phyloP scores from a whole-genome alignment of 35 echinoderm and acorn worm species.

The Diadema setosum region DNA sequence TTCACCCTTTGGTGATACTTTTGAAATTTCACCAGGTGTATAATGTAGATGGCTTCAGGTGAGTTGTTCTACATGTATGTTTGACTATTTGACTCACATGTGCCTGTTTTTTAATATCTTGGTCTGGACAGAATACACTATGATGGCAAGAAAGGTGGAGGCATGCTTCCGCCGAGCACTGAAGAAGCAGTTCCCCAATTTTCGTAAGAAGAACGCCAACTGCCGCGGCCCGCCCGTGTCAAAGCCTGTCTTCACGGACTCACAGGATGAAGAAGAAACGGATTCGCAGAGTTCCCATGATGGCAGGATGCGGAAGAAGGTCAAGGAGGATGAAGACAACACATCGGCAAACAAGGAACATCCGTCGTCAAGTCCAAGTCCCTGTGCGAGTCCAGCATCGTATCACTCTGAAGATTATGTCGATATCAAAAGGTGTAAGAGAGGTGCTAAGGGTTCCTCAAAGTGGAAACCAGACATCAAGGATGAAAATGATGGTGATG shows the following conservation, averaged over 20 bases:
- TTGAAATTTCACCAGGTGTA: too few relatives aligned
- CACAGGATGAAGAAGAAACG: not conserved
- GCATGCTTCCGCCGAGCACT: slow-evolving; percentile 13
- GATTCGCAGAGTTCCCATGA: not conserved
- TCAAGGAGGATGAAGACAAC: not conserved
- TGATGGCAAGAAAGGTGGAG: slow-evolving; percentile 51
- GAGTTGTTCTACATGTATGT: too few relatives aligned
- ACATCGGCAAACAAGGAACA: not conserved
- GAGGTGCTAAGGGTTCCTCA: not conserved
- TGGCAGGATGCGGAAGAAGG: not conserved
- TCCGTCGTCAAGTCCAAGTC: not conserved
- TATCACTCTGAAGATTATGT: slow-evolving; percentile 4
- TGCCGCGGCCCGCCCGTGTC: not conserved
- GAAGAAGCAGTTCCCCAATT: slow-evolving; percentile 4
- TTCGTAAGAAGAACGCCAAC: slow-evolving; percentile 18
- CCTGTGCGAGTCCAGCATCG: not conserved
- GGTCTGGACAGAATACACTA: slow-evolving; percentile 58
- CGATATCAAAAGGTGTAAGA: not conserved
- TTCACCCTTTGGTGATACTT: too few relatives aligned
- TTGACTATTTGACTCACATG: too few relatives aligned
- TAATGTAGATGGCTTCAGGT: too few relatives aligned
- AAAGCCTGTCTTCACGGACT: not conserved
- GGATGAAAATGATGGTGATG: not conserved
- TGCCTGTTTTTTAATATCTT: too few relatives aligned
- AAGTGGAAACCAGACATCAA: not conserved